phyloP scores from a whole-genome alignment of 2,888 invertebrate genomes.

The Hetaerina titia region DNA sequence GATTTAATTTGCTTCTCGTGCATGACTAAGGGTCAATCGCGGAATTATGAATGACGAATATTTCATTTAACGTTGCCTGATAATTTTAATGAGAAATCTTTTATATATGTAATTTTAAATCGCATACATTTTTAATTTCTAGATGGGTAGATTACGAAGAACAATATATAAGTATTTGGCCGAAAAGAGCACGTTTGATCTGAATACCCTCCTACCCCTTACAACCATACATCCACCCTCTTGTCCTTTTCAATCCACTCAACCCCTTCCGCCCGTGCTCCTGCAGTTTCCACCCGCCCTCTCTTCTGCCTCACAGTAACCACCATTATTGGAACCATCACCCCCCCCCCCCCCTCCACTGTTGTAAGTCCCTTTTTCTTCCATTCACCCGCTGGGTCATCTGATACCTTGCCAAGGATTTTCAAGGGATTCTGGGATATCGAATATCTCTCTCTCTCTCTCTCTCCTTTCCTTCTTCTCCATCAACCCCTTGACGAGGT shows the following conservation, averaged over 20 bases:
- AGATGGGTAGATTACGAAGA: too few relatives aligned
- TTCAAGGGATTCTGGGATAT: constrained; percentile 44
- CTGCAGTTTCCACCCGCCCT: background rate
- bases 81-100: too few relatives aligned
- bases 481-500: constrained; percentile 21
- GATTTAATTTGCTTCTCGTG: too few relatives aligned
- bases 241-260: background rate
- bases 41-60: too few relatives aligned
- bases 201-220: background rate
- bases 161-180: too few relatives aligned
- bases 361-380: constrained; percentile 43
- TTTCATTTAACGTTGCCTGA: too few relatives aligned
- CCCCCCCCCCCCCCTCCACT: background rate
- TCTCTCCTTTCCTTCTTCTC: constrained; percentile 34
- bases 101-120: too few relatives aligned
- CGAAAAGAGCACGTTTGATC: too few relatives aligned
- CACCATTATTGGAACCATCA: constrained; percentile 37
- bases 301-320: background rate
- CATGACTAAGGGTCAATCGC: too few relatives aligned
- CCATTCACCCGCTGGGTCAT: constrained; percentile 21
- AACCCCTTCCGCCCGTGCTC: background rate
- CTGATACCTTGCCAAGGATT: constrained; percentile 50
- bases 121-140: too few relatives aligned
- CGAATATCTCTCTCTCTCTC: constrained; percentile 14
- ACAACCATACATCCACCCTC: background rate